Base-by-base conservation (phyloP, 2,888 invertebrate species). In the Mycalesis mineus region DNA sequence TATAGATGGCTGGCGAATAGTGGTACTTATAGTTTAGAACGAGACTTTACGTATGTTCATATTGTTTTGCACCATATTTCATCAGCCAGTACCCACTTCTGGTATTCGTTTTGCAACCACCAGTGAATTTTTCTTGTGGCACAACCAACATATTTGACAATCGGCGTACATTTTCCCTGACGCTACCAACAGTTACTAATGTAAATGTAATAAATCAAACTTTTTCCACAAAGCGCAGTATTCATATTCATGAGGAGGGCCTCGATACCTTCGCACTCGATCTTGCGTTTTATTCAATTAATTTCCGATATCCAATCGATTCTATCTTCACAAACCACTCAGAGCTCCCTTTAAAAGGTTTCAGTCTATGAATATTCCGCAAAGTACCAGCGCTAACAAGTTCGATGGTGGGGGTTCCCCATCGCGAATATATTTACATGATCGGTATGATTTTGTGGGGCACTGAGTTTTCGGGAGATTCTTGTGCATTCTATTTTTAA, bases 211-310 rank as follows among this genome's bases (percentile, higher is more conserved):
- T 61, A 61, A 33, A 65, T 67, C 68, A 66, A 64, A 69, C 67
- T 67, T 68, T 68, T 71, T 72, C 83, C 77, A 75, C 78, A 78
- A 72, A 78, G 74, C 74, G 61, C 67, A 62, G 68, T 68, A 81
- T 86, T 76, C 83, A 88, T 87, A 88, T 86, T 88, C 85, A 88
- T 86, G 84, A 82, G 70, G 63, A 64, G 54, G 56, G 15, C n/a
- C n/a, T n/a, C 52, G 65, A 63, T 62, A 62, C 58, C 64, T 70
- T 67, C 70, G 72, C 73, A 72, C 72, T 73, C 73, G 75, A 74
- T 74, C 72, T 73, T 74, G 77, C 74, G 74, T 82, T 86, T 84
- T 81, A 85, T 88, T 85, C 84, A 86, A 88, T 88, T 88, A 88
- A 82, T 81, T 77, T 72, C 67, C 72, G 77, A 82, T 84, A 86